Evolutionary conservation across 2,797 vertebrate genomes (phyloP).

Genomic region (Otolemur crassicaudatus): DNA sequence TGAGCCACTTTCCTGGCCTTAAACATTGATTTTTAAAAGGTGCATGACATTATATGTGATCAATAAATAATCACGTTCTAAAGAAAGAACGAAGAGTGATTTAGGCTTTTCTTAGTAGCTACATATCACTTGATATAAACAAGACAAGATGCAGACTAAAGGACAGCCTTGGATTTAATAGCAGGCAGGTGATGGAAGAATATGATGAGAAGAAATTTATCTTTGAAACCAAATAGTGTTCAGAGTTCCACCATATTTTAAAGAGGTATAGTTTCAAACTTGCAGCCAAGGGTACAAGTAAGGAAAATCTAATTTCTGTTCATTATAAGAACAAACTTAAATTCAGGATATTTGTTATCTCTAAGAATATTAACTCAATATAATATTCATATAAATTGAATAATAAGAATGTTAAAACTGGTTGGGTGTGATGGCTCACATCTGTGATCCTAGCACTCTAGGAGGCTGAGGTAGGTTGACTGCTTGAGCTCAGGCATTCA

Average conservation of each 20-base stretch:
- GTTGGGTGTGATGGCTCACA: no score
- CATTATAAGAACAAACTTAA: not conserved
- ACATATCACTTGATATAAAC: not conserved
- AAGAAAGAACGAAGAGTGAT: not conserved
- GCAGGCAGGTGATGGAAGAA: not conserved
- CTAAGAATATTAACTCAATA: not conserved
- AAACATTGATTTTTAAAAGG: not conserved
- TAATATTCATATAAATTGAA: not conserved
- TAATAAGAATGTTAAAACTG: not conserved
- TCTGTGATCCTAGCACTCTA: no score
- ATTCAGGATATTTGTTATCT: not conserved
- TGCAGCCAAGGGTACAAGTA: not conserved
- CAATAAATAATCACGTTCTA: not conserved
- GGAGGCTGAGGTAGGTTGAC: no score
- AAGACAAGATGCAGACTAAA: not conserved
- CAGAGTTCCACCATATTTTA: not conserved
- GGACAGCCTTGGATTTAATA: not conserved
- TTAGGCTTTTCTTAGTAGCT: fast-evolving
- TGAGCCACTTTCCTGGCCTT: not conserved
- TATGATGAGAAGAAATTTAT: not conserved
- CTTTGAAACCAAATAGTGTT: not conserved
- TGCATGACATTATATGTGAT: not conserved
- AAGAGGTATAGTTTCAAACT: not conserved
- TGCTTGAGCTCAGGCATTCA: no score
- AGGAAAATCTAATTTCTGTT: not conserved